Evolutionary conservation across 2,113 vertebrate species (phyloP), one percentile per base, ranked within the genome.

Genomic region (Epinephelus lanceolatus): DNA sequence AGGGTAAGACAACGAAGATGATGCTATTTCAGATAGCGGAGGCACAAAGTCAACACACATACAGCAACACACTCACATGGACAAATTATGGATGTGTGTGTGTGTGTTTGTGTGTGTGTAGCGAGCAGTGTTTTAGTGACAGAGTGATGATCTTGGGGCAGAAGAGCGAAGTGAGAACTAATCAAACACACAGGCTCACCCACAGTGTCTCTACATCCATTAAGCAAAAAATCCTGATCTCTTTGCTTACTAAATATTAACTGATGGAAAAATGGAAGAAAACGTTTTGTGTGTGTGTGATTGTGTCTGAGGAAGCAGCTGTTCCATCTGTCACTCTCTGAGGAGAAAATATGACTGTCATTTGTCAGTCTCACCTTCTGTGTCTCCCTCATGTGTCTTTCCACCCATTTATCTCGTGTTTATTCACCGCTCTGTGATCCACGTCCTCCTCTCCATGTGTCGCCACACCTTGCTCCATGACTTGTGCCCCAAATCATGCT

Each of bases 11-110:
- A 71, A 62, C 27, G 2, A 51, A 84, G 83, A 90, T 85, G 75
- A 90, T 86, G 75, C 59, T 53, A 90, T 92, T 89, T 91, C 55
- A 88, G 83, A 92, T 88, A 86, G 51, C 0, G 21, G 37, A 59
- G 40, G 27, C 8, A 56, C 12, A 67, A 67, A 56, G 52, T 77
- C 49, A n/a, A 57, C 37, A 67, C 59, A 53, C n/a, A 62, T 6
- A 14, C 30, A 69, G 6, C 78, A 14, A 59, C 49, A 60, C 18
- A 74, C 27, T n/a, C 27, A 67, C 11, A 77, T 18, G 13, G 21
- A 65, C 17, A 51, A 9, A 6, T 7, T 23, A 23, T 63, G 49
- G 67, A 30, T 37, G 61, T 56, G 68, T 60, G 15, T 78, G n/a
- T 69, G 71, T 27, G 27, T 27, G 27, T 27, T 2, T 3, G 27